These are phyloP conservation scores for Eupeodes luniger DNA, from an alignment of 2,888 invertebrate genomes.

Conservation along the genomic window DNA sequence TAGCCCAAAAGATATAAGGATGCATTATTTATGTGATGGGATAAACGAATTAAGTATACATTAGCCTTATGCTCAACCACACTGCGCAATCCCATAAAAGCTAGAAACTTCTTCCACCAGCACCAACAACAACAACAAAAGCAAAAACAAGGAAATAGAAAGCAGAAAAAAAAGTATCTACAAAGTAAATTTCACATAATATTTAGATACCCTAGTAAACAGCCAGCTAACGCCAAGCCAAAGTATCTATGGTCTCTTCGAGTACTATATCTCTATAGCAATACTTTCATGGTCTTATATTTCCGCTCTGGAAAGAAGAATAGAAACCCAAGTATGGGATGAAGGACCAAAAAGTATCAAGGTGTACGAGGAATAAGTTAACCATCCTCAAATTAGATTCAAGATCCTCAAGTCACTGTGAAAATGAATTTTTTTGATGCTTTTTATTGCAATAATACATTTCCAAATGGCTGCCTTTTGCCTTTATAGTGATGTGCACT, in stretches of 20 bases:
- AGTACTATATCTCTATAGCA: not conserved
- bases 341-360: slow-evolving; percentile 5
- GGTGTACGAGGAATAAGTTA: slow-evolving; percentile 46
- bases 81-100: slow-evolving; percentile 33
- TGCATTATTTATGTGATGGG: slow-evolving; percentile 72
- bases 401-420: slow-evolving; percentile 69
- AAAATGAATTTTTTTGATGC: slow-evolving; percentile 70
- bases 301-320: slow-evolving; percentile 23
- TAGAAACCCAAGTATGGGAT: not conserved
- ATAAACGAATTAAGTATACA: slow-evolving; percentile 75
- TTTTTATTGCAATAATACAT: slow-evolving; percentile 75
- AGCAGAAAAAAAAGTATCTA: slow-evolving; percentile 19
- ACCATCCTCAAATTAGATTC: slow-evolving; percentile 70
- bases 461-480: slow-evolving; percentile 67
- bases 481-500: slow-evolving; percentile 54
- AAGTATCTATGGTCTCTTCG: not conserved
- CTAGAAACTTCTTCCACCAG: not conserved
- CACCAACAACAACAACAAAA: not conserved
- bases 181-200: slow-evolving; percentile 60
- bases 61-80: slow-evolving; percentile 67
- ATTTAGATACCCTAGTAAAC: not conserved
- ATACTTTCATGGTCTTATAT: slow-evolving; percentile 46
- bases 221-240: not conserved
- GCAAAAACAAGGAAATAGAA: slow-evolving; percentile 4
- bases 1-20: slow-evolving; percentile 54